Conservation (phyloP, 2,113 vertebrate species). For the Circaetus gallicus region DNA sequence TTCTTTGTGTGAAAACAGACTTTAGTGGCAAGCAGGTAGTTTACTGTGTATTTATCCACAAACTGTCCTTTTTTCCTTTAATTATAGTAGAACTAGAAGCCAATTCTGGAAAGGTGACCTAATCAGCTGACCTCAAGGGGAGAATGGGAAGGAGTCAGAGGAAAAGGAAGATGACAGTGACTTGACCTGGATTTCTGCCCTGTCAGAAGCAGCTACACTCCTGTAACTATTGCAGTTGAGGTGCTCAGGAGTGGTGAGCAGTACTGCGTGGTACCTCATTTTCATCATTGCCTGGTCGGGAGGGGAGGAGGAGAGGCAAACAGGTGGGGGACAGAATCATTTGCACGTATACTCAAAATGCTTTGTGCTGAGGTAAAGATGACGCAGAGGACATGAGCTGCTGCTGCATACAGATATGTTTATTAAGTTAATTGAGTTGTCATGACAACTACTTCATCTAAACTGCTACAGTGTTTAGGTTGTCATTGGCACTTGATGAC, state of each 20-base stretch:
- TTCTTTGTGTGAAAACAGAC: neutral
- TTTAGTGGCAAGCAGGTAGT: neutral
- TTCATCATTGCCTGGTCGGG: neutral
- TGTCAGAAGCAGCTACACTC: neutral
- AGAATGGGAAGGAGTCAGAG: neutral
- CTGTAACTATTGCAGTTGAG: neutral
- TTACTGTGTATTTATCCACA: neutral
- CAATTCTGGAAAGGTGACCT: neutral
- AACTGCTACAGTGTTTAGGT: neutral
- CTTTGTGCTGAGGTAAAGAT: neutral
- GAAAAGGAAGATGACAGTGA: neutral
- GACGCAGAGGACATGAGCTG: neutral
- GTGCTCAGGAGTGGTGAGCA: neutral
- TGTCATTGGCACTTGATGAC: neutral
- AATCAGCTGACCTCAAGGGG: neutral
- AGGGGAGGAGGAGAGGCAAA: neutral
- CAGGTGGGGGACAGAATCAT: neutral
- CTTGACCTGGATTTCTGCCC: neutral
- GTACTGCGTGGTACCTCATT: neutral
- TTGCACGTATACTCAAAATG: neutral
- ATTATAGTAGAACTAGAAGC: neutral
- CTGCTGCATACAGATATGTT: neutral
- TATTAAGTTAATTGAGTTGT: slow-evolving; percentile 45
- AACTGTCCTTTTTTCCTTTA: neutral
- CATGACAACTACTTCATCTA: slow-evolving; percentile 36